Conservation (phyloP, 2,888 invertebrate genomes). For the Tenthredo notha region DNA sequence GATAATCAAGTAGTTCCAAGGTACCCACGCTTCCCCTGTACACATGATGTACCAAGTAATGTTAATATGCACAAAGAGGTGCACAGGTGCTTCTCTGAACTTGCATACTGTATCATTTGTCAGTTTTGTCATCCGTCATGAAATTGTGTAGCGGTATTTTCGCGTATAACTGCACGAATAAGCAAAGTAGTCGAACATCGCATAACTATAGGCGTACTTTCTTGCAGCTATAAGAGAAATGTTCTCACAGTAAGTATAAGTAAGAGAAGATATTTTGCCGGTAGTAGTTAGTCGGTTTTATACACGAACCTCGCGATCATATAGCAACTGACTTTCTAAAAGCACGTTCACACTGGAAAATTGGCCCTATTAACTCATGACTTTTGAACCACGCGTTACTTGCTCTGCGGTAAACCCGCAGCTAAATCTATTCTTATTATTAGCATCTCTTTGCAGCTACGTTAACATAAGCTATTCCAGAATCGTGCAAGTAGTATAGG, state of each 20-base stretch:
- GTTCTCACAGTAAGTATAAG: slow-evolving; percentile 27
- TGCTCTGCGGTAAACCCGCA: slow-evolving; percentile 8
- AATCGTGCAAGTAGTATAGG: background rate
- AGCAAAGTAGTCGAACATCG: background rate
- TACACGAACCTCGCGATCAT: slow-evolving; percentile 30
- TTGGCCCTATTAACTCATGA: slow-evolving; percentile 49
- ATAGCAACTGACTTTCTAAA: slow-evolving; percentile 49
- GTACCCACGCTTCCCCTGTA: slow-evolving; percentile 10
- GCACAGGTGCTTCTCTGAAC: background rate
- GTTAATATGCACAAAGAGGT: background rate
- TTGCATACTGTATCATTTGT: background rate
- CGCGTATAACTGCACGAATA: background rate
- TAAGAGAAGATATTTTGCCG: slow-evolving; percentile 37
- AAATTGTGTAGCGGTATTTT: slow-evolving; percentile 37
- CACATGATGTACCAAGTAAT: background rate
- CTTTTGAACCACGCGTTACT: slow-evolving; percentile 48
- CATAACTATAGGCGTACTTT: slow-evolving; percentile 16
- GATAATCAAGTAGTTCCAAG: slow-evolving; percentile 18
- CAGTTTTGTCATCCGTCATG: background rate
- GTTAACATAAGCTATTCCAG: background rate
- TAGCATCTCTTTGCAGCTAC: background rate
- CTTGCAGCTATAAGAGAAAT: slow-evolving; percentile 36
- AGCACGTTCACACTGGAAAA: slow-evolving; percentile 50
- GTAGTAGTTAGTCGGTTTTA: slow-evolving; percentile 17
- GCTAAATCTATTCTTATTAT: slow-evolving; percentile 16